Conservation (phyloP, 2,888 invertebrate species). For the Apeira syringaria region DNA sequence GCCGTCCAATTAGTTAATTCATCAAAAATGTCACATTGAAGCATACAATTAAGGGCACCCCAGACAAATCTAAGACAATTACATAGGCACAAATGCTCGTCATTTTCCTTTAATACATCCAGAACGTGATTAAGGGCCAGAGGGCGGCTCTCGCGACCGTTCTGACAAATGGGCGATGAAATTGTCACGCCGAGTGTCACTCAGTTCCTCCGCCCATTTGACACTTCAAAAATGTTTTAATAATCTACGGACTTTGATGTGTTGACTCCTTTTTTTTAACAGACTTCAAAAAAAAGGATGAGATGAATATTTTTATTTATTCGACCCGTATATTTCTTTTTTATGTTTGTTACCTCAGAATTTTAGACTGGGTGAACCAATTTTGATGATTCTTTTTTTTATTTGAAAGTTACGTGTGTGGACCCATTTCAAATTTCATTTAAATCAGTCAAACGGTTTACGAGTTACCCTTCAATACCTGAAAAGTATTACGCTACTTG, state of each 20-base stretch:
- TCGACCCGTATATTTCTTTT: too few species aligned
- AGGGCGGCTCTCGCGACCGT: constrained; percentile 30
- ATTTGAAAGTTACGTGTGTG: too few species aligned
- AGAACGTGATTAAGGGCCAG: constrained; percentile 30
- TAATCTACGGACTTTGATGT: constrained; percentile 19
- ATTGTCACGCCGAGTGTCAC: constrained; percentile 38
- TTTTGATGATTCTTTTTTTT: too few species aligned
- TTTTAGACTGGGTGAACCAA: too few species aligned
- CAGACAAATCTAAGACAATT: constrained; percentile 28
- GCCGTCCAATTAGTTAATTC: constrained; percentile 8
- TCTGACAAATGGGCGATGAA: constrained; percentile 56
- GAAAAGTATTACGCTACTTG: too few species aligned
- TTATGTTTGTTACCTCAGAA: too few species aligned
- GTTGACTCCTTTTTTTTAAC: background rate
- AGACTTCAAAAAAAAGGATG: too few species aligned
- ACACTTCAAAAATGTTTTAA: constrained; percentile 29
- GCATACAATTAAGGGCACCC: constrained; percentile 4
- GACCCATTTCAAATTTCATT: too few species aligned
- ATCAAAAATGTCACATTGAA: constrained; percentile 2
- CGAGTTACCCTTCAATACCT: too few species aligned
- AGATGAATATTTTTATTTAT: too few species aligned
- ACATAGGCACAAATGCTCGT: constrained; percentile 8
- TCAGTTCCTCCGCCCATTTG: constrained; percentile 52
- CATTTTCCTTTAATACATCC: constrained; percentile 30
- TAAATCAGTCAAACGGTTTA: too few species aligned